Evolutionary conservation across 2,797 vertebrate species (phyloP), one percentile per base, ranked within the genome.

Genomic region (Champsocephalus esox): DNA sequence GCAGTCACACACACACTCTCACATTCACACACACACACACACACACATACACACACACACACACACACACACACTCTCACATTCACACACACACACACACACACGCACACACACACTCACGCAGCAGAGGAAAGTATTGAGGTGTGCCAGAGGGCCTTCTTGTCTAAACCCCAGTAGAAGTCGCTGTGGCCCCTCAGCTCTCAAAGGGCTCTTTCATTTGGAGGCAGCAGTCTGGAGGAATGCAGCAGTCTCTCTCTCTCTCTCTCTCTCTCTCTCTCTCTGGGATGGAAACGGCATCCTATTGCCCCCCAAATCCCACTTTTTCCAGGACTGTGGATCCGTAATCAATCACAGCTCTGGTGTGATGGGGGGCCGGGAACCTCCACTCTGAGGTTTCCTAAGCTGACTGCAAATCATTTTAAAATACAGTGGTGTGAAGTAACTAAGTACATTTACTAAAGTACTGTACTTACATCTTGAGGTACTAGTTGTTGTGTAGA

Each of bases 181-280:
- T 74, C 86, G 82, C 79, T 16, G 73, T 76, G 75, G 81, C 84
- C 88, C 80, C 82, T 87, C 75, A 14, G 82, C 79, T 77, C 86
- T 94, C 92, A 95, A 95, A 93, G 89, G 89, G 61, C 73, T 73
- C 92, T 92, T 94, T 94, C 93, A 94, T 93, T 75, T 79, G 6
- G 60, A 88, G 75, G 87, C 77, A 81, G 83, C 81, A 75, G 72
- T 79, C 75, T 81, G 68, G 13, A 81, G 89, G 89, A 92, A 93
- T 91, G 88, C 75, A 70, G 72, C 49, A 71, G 73, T 80, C 74
- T 49, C 5, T 28, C 24, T 28, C 24, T 28, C 28, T 54, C 74
- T 49, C 4, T 28, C 24, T 28, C 24, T 28, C 63, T 57, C 73
- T 82, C 76, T 71, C 50, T 74, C 83, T 78, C 71, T 62, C 60